Base-by-base conservation (phyloP, 2,797 vertebrate genomes). In the Choloepus didactylus region DNA sequence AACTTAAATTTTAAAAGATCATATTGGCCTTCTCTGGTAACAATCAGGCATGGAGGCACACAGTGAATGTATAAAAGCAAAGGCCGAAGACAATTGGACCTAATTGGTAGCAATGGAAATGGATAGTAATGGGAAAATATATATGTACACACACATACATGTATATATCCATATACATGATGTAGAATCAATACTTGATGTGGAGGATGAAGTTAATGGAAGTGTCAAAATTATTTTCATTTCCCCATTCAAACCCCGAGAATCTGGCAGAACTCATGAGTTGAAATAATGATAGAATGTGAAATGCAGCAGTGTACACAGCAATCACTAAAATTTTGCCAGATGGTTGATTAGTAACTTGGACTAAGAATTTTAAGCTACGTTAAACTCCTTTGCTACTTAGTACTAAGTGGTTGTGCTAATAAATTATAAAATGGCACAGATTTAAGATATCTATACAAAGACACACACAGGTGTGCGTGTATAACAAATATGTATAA, bases 1-100 rank as follows among this genome's bases (percentile, higher is more conserved):
- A 25, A 60, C 75, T 86, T 16, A 44, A 84, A 62, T 41, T 91
- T 82, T 84, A 60, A 54, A 82, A 77, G 6, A 35, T 75, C 29
- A 29, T 4, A 67, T 82, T 90, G 62, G 3, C 3, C 59, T 93
- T 93, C 44, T 69, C 10, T 6, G 6, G n/a, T 44, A 70, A 72
- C 9, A 27, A 0, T 70, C 3, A 70, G 1, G 16, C 0, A 25
- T 16, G 38, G 12, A 29, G 75, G 3, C 25, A 51, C 4, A 72
- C 31, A 29, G 5, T 60, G 4, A 4, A 35, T 70, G 9, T 19
- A 2, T 35, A 66, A 56, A 0, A n/a, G 4, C 29, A 44, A 1
- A 83, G 9, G 35, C 60, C 49, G 67, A 91, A 67, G 9, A 11
- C 7, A 31, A 1, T 85, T 64, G 23, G 49, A 89, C 4, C 10